phyloP scores from a whole-genome alignment of 2,888 invertebrate genomes.

The Lepetodrilus schrolli region DNA sequence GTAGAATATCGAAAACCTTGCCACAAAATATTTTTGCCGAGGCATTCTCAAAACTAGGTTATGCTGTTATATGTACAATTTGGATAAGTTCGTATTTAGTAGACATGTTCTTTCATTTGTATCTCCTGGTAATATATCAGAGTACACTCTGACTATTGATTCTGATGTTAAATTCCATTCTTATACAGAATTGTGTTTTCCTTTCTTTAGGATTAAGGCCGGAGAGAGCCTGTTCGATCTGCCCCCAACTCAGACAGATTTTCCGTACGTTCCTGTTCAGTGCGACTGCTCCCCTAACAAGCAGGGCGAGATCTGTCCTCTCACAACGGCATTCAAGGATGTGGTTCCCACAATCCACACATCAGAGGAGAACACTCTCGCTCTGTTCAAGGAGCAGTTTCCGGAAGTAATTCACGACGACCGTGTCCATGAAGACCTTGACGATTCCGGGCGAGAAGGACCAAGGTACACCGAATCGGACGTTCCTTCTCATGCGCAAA shows the following conservation, averaged over 20 bases:
- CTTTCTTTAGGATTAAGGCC: constrained; percentile 30
- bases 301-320: constrained; percentile 36
- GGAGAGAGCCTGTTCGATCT: constrained; percentile 39
- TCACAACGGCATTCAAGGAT: constrained; percentile 34
- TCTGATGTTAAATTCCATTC: no score
- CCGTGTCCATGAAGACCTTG: neutral
- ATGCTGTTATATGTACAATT: no score
- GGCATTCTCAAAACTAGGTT: no score
- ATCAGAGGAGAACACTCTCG: constrained; percentile 30
- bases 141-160: no score
- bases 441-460: neutral
- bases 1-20: no score
- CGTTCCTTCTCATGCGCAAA: neutral
- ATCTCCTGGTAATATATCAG: no score
- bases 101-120: no score
- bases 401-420: constrained; percentile 24
- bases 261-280: constrained; percentile 16
- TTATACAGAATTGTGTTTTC: no score
- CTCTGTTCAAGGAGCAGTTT: constrained; percentile 27
- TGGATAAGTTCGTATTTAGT: no score
- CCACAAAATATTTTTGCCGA: no score
- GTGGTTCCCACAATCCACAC: constrained; percentile 33
- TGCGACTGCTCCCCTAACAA: constrained; percentile 40
- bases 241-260: constrained; percentile 22
- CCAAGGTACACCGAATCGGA: neutral